Base-by-base conservation (phyloP, 2,797 vertebrate species). In the Typhlichthys subterraneus region DNA sequence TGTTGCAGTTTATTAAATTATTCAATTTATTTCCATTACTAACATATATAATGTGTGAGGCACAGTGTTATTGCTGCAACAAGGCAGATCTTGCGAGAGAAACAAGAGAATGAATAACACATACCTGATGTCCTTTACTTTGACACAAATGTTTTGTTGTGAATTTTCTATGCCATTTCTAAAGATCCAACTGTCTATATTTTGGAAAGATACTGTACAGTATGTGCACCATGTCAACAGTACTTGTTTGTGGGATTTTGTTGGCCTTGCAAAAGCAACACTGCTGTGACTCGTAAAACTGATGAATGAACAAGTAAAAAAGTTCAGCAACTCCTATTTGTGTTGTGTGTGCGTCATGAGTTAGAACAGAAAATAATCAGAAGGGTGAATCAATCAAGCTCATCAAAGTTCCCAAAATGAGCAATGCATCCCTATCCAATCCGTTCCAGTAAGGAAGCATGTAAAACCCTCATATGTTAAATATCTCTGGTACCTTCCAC, bases 381-480 rank as follows among this genome's bases (percentile, higher is more conserved):
- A 70, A 69, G 76, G 65, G 42, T 66, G 49, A 46, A 81, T 78
- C 67, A 84, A 69, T 82, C 74, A 65, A 33, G 45, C 57, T 56
- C 59, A 70, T 57, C 51, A 72, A 76, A 64, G 65, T 57, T 9
- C 12, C 69, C 67, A 38, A 64, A 70, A 61, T 59, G 73, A 54
- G 14, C 73, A 72, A 63, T 61, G 66, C 58, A 50, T 76, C 69
- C 56, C 53, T 47, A 61, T 70, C 49, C 63, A 65, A 67, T 19
- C 29, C 12, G 1, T 54, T 69, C 58, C 66, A 61, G 47, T 53
- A 52, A 70, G 69, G 67, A 59, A 73, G 70, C 65, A 47, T 72
- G 70, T 70, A 72, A 82, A 78, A 56, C 46, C 47, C 45, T 61
- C 42, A 46, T 57, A 58, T 75, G 38, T 68, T 69, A 70, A 29